These are phyloP conservation scores for Orchesella flavescens DNA, from an alignment of 2,888 invertebrate genomes.

Conservation along the genomic window DNA sequence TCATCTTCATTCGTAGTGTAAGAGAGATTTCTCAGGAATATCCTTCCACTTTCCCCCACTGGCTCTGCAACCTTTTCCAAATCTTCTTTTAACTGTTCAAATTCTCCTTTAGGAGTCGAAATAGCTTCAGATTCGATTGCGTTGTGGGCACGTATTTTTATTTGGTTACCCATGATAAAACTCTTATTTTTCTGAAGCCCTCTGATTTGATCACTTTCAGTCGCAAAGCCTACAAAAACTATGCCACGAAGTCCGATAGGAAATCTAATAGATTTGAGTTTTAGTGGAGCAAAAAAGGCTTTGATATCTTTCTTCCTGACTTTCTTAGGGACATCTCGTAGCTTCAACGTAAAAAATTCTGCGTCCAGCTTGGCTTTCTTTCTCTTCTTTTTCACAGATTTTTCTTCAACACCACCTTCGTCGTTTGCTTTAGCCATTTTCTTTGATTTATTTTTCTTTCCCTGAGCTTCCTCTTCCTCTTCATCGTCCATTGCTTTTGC, in stretches of 20 bases:
- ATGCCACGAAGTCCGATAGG: constrained; percentile 86
- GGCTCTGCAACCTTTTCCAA: constrained; percentile 82
- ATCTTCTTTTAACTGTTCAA: constrained; percentile 80
- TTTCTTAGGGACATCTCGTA: constrained; percentile 85
- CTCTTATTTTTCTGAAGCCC: constrained; percentile 89
- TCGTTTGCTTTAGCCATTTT: constrained; percentile 75
- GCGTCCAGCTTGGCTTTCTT: constrained; percentile 73
- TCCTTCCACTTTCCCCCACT: constrained; percentile 91
- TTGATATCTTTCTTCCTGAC: constrained; percentile 88
- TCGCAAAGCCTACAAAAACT: constrained; percentile 91
- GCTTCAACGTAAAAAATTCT: constrained; percentile 80
- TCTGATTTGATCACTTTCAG: constrained; percentile 84
- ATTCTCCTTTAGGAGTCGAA: constrained; percentile 76
- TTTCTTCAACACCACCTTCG: constrained; percentile 29
- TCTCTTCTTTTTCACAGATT: constrained; percentile 40
- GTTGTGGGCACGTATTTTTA: constrained; percentile 74
- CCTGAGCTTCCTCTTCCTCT: no score
- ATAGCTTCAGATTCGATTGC: constrained; percentile 75
- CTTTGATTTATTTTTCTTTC: constrained; percentile 72
- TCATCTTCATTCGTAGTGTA: constrained; percentile 91
- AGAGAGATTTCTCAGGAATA: constrained; percentile 92
- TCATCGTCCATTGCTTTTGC: constrained; percentile 73
- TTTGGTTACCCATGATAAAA: constrained; percentile 82
- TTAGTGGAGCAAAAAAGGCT: constrained; percentile 87
- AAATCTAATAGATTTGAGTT: constrained; percentile 83